Evolutionary conservation across 2,113 vertebrate genomes (phyloP).

Genomic region (Ptilorrhoa leucosticta): DNA sequence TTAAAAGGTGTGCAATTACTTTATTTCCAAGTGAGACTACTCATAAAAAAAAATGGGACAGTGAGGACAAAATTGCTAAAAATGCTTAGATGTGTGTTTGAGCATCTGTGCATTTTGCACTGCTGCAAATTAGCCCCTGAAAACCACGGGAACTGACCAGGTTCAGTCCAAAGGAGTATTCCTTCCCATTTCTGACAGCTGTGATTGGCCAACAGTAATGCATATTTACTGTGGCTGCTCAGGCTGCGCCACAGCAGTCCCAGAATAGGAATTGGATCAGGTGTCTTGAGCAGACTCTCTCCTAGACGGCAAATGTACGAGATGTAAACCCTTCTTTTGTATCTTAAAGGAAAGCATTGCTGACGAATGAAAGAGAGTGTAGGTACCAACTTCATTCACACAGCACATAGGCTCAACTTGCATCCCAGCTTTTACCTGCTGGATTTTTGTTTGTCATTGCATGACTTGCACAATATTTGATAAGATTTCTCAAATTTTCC

Average conservation of each 20-base stretch:
- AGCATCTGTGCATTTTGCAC: neutral
- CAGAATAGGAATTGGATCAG: neutral
- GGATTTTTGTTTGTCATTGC: neutral
- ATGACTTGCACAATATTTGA: neutral
- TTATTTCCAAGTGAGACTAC: neutral
- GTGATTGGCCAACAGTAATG: neutral
- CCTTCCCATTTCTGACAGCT: neutral
- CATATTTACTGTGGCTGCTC: neutral
- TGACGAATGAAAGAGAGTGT: neutral
- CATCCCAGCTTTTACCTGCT: neutral
- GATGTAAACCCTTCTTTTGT: slow-evolving; percentile 16
- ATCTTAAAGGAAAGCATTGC: slow-evolving; percentile 12
- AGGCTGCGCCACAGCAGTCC: neutral
- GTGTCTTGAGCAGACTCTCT: slow-evolving; percentile 1
- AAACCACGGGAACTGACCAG: neutral
- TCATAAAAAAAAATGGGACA: neutral
- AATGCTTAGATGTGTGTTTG: neutral
- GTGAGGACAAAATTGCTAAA: neutral
- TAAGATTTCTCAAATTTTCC: neutral
- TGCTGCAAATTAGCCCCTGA: neutral
- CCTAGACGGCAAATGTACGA: neutral
- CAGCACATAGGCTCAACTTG: neutral
- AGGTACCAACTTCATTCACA: neutral
- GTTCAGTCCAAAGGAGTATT: neutral
- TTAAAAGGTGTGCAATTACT: neutral